Percentiles rank a stretch among this genome's conserved stretches.
These are phyloP conservation scores for Cylindroiulus punctatus DNA, from an alignment of 2,888 invertebrate genomes.

Conservation along the genomic window DNA sequence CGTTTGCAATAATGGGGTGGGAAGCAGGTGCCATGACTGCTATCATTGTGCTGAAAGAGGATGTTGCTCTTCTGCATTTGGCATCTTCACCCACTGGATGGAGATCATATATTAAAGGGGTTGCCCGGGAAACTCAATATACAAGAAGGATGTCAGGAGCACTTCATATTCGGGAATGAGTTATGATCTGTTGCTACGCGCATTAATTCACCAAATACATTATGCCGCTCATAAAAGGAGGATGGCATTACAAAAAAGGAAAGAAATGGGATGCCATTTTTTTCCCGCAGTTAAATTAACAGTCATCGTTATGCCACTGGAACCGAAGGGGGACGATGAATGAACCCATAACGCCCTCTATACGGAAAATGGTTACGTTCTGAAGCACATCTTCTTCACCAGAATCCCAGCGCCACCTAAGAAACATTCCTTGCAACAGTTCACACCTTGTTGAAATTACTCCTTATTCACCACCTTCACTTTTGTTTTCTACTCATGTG, in stretches of 20 bases:
- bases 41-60: slow-evolving; percentile 9
- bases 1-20: not conserved
- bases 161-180: slow-evolving; percentile 40
- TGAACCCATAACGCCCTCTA: slow-evolving; percentile 3
- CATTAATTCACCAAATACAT: slow-evolving; percentile 45
- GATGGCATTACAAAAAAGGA: slow-evolving; percentile 34
- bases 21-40: slow-evolving; percentile 24
- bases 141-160: slow-evolving; percentile 33
- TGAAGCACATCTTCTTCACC: not conserved
- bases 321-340: not conserved
- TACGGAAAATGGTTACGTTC: not conserved
- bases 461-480: too few relatives aligned
- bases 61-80: slow-evolving; percentile 47
- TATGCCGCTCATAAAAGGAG: slow-evolving; percentile 46
- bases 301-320: slow-evolving; percentile 8
- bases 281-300: slow-evolving; percentile 5
- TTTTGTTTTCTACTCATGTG: too few relatives aligned
- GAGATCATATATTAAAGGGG: slow-evolving; percentile 47
- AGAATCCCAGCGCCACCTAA: not conserved
- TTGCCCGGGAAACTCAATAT: slow-evolving; percentile 47
- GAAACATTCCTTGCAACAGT: not conserved
- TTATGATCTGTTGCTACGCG: slow-evolving; percentile 47
- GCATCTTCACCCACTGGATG: slow-evolving; percentile 45
- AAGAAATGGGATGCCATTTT: slow-evolving; percentile 18
- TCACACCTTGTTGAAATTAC: not conserved